Evolutionary conservation across 1,140 invertebrate species (phyloP).

Genomic region (Nomia melanderi): DNA sequence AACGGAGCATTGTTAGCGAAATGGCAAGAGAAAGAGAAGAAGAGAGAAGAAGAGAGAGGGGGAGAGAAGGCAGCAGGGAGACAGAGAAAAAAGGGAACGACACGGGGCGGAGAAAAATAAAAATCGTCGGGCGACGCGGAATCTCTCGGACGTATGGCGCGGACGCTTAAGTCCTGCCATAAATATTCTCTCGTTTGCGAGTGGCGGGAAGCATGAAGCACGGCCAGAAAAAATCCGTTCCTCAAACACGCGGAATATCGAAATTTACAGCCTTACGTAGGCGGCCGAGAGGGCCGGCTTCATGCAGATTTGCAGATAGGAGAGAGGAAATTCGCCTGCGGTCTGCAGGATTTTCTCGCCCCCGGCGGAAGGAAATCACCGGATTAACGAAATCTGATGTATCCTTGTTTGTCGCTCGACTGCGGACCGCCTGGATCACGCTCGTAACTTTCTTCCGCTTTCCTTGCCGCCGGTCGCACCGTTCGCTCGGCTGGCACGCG

Average conservation of each 20-base stretch:
- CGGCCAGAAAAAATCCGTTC: conserved; percentile 75
- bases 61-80: too few species aligned
- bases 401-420: conserved; percentile 7
- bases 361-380: neutral
- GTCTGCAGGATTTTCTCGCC: neutral
- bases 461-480: too few species aligned
- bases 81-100: too few species aligned
- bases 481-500: too few species aligned
- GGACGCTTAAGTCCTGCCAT: conserved; percentile 59
- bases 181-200: conserved; percentile 71
- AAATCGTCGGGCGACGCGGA: neutral
- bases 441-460: neutral
- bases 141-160: conserved; percentile 12
- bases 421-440: neutral
- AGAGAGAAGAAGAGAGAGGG: too few species aligned
- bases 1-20: neutral
- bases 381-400: conserved; percentile 54
- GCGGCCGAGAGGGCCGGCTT: conserved; percentile 74
- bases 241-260: conserved; percentile 73
- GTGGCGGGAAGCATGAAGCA: conserved; percentile 71
- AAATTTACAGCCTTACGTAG: conserved; percentile 78
- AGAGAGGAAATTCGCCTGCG: conserved; percentile 10
- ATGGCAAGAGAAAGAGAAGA: neutral
- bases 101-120: neutral
- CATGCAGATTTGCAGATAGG: conserved; percentile 73